A percentile compares a stretch with the other conserved stretches of the same genome.
Conservation (phyloP, 23 tunicate species). For the Trididemnum miniatum region DNA sequence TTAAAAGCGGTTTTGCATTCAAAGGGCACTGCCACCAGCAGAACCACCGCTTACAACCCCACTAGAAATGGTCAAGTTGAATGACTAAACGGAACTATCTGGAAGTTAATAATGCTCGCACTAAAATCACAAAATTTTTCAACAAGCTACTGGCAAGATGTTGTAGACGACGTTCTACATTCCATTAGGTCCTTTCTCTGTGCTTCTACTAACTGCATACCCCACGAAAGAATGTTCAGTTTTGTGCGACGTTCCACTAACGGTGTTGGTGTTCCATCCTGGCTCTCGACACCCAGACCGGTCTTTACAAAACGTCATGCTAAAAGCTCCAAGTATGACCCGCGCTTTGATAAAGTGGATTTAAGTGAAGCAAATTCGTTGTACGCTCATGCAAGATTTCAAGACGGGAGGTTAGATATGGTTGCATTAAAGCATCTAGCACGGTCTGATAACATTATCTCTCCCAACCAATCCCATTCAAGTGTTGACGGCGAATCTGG, state of each 20-base stretch:
- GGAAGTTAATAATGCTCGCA: constrained; percentile 9
- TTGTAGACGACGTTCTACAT: neutral
- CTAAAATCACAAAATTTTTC: neutral
- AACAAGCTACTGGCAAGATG: neutral
- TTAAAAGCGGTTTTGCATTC: neutral
- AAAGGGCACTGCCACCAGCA: constrained; percentile 19
- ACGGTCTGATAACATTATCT: no score
- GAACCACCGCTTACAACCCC: neutral
- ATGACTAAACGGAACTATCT: constrained; percentile 5
- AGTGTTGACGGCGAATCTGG: no score
- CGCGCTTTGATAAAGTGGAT: constrained; percentile 16
- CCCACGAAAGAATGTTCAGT: constrained; percentile 27
- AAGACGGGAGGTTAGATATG: neutral
- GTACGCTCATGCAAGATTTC: constrained; percentile 23
- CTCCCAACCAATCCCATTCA: no score
- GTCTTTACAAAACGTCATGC: constrained; percentile 4
- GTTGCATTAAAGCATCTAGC: constrained; percentile 21
- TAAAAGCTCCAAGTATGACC: neutral
- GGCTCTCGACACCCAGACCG: constrained; percentile 29
- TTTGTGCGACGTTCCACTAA: constrained; percentile 6
- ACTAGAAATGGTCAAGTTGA: constrained; percentile 6
- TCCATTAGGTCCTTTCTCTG: constrained; percentile 5
- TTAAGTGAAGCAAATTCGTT: constrained; percentile 8
- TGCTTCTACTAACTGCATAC: neutral
- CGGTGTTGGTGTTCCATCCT: constrained; percentile 17